Base-by-base conservation (phyloP, 2,797 vertebrate genomes). In the Lagodon rhomboides region DNA sequence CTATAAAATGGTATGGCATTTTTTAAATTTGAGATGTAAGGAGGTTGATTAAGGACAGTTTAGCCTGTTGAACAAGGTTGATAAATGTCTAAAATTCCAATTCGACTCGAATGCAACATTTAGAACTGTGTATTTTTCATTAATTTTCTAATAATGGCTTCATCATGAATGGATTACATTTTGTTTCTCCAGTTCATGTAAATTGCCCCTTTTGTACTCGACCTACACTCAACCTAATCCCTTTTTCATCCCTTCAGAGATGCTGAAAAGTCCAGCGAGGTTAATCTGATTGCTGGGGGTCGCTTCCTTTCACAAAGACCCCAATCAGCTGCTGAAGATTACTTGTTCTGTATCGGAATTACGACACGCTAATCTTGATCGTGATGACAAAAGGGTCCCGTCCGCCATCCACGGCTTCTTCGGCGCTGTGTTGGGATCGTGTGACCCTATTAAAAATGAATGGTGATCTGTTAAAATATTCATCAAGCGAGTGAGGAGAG, bases 371-470 rank as follows among this genome's bases (percentile, higher is more conserved):
- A 3, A 66, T 77, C 69, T 70, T 60, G 69, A 60, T 82, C 50
- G 41, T 23, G 13, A 49, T 50, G 70, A 79, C 78, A 73, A 53
- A 76, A 64, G 41, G 41, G 49, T 22, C 51, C 27, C 47, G 83
- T 83, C 80, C 49, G 9, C 76, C 51, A 9, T 77, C 78, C 46
- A 49, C 65, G 53, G 58, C 72, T 51, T 59, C 67, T 62, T 85
- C 79, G 63, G 43, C 46, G 47, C 75, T 62, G 70, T 43, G 50
- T 30, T 25, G 65, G 78, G 76, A 80, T 89, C 79, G 75, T 62
- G 43, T 83, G 87, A 92, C 83, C 79, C 75, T 60, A 88, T 93
- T 91, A 91, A 91, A 91, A 90, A 91, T 92, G 73, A 82, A 93
- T 91, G 83, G 44, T 17, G 63, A 77, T 67, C 83, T 87, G 56